phyloP scores from a whole-genome alignment of 2,113 vertebrate genomes.

The Ornithorhynchus anatinus region DNA sequence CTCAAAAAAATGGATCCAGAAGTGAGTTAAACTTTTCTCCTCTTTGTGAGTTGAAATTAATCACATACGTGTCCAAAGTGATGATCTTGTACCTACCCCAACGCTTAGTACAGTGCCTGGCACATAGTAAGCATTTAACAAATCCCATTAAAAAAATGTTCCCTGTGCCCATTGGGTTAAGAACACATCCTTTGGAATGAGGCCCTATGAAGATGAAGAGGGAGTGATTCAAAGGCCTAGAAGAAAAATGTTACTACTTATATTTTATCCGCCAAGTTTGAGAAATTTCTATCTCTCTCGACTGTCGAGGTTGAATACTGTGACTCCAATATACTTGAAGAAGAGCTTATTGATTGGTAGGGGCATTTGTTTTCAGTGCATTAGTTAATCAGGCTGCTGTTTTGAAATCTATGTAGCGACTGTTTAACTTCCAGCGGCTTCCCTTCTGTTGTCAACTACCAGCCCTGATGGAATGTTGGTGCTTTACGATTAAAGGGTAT shows the following conservation, averaged over 20 bases:
- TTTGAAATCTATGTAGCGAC: conserved; percentile 69
- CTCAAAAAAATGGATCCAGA: too few species aligned
- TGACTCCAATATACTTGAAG: conserved; percentile 63
- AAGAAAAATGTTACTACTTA: conserved; percentile 43
- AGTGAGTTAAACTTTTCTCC: too few species aligned
- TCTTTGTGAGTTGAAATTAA: too few species aligned
- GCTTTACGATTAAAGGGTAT: conserved; percentile 69
- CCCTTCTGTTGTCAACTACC: conserved; percentile 56
- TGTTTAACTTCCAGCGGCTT: conserved; percentile 71
- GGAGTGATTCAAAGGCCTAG: too few species aligned
- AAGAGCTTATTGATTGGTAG: conserved; percentile 66
- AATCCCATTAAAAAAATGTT: too few species aligned
- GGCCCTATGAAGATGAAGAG: too few species aligned
- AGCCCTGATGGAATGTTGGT: conserved; percentile 67
- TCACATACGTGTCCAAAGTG: too few species aligned
- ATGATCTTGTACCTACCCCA: too few species aligned
- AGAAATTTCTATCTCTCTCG: conserved; percentile 48
- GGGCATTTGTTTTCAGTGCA: conserved; percentile 66
- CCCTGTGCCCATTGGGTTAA: too few species aligned
- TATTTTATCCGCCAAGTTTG: conserved; percentile 47
- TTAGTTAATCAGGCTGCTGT: conserved; percentile 69
- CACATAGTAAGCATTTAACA: too few species aligned
- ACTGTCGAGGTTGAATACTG: conserved; percentile 60
- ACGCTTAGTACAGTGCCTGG: too few species aligned
- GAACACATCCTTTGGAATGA: too few species aligned